Base-by-base conservation (phyloP, 2,113 vertebrate species). In the Oncorhynchus gorbuscha region DNA sequence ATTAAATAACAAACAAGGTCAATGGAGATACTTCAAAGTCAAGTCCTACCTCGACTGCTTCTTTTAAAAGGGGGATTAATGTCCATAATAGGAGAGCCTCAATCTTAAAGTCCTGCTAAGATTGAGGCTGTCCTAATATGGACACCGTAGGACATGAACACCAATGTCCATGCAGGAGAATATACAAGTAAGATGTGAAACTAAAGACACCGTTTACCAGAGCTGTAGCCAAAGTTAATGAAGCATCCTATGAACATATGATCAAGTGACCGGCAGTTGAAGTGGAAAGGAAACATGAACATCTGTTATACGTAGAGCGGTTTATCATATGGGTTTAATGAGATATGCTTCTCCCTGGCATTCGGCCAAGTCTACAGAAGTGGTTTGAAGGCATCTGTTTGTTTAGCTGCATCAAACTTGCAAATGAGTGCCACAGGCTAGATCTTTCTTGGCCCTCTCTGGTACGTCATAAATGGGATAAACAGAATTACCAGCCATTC, bases 261-360 rank as follows among this genome's bases (percentile, higher is more conserved):
- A 75, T 55, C 30, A 58, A 58, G 68, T 76, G 73, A 79, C 73
- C 69, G 68, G 73, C 62, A 45, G 68, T 67, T 26, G 61, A 55
- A 55, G 69, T n/a, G 73, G 69, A 72, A 26, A 75, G 16, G 69
- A 71, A 75, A 66, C 13, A 30, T 24, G 61, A 75, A 79, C 78
- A 79, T 73, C 73, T 79, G 78, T 75, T 75, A 66, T 72, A 75
- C 58, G 11, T 30, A 71, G 76, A 72, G 61, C 32, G 64, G 55
- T 64, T 70, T 48, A 35, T 69, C 69, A 77, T 72, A 55, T 72
- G 73, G 73, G 45, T 66, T 66, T 72, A 71, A 67, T 51, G 16
- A 79, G 72, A 75, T 71, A 51, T 62, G 61, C 48, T 45, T 73
- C 51, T 51, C 24, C 30, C 62, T 71, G 78, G 72, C 71, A 7